Conservation (phyloP, 2,797 vertebrate species). For the Calcarius lapponicus region DNA sequence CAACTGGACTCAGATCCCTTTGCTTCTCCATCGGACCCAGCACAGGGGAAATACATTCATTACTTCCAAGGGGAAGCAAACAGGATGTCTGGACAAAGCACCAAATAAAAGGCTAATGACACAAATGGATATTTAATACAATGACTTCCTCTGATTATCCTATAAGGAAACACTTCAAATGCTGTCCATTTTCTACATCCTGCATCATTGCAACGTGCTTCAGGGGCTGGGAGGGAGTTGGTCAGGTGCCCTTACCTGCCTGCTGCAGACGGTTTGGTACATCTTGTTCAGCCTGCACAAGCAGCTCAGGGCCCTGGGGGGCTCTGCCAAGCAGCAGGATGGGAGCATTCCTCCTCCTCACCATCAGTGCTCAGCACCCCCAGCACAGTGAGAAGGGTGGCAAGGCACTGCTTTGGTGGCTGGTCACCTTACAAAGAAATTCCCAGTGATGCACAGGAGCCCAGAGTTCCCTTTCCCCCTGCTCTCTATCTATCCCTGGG, state of each 20-base stretch:
- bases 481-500: no score
- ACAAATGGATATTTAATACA: slow-evolving; percentile 72
- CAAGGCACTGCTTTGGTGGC: neutral
- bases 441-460: neutral
- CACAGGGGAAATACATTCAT: slow-evolving; percentile 44
- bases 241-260: slow-evolving; percentile 11
- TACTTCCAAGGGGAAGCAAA: slow-evolving; percentile 65
- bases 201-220: neutral
- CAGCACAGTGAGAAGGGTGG: neutral
- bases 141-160: slow-evolving; percentile 70
- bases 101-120: slow-evolving; percentile 66
- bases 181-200: slow-evolving; percentile 54
- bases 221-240: neutral
- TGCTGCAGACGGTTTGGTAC: neutral
- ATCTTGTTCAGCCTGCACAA: neutral
- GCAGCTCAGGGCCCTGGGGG: neutral
- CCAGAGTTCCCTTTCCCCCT: neutral
- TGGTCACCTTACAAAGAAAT: neutral
- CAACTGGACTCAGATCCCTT: neutral
- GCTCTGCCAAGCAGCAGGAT: neutral
- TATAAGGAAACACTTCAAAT: slow-evolving; percentile 69
- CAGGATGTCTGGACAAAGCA: slow-evolving; percentile 71
- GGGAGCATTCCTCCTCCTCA: neutral
- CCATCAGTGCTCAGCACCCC: neutral
- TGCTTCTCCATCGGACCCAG: neutral